Conservation (phyloP, 2,888 invertebrate genomes). For the Stenodera caucasica region DNA sequence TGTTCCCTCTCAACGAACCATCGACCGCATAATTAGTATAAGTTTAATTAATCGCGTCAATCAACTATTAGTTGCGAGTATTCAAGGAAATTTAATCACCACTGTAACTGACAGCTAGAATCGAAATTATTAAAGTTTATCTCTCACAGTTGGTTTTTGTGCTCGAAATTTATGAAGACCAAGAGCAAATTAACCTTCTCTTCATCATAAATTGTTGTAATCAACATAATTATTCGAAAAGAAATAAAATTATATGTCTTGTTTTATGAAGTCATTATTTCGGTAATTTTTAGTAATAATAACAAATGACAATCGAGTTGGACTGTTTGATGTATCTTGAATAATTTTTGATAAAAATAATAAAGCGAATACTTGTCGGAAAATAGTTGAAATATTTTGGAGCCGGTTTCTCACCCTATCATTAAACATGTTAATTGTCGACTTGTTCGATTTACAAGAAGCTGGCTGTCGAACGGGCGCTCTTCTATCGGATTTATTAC, state of each 20-base stretch:
- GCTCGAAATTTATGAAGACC: too few species aligned
- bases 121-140: too few species aligned
- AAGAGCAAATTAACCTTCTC: too few species aligned
- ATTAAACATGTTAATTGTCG: not conserved
- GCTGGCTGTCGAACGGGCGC: conserved; percentile 12
- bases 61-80: conserved; percentile 30
- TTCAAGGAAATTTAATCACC: not conserved
- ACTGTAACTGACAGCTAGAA: not conserved
- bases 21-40: conserved; percentile 34
- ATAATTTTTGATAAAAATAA: not conserved
- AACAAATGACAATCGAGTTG: too few species aligned
- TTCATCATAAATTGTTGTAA: too few species aligned
- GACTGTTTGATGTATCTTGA: too few species aligned
- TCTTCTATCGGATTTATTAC: conserved; percentile 27
- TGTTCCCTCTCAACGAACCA: conserved; percentile 16
- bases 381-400: not conserved
- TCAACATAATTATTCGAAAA: not conserved
- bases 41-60: conserved; percentile 38
- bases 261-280: not conserved
- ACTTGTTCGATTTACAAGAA: conserved; percentile 1
- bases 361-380: not conserved
- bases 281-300: not conserved
- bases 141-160: too few species aligned
- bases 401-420: not conserved
- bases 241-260: not conserved